Evolutionary conservation across 2,797 vertebrate genomes (phyloP).

Genomic region (Anguilla megastoma): DNA sequence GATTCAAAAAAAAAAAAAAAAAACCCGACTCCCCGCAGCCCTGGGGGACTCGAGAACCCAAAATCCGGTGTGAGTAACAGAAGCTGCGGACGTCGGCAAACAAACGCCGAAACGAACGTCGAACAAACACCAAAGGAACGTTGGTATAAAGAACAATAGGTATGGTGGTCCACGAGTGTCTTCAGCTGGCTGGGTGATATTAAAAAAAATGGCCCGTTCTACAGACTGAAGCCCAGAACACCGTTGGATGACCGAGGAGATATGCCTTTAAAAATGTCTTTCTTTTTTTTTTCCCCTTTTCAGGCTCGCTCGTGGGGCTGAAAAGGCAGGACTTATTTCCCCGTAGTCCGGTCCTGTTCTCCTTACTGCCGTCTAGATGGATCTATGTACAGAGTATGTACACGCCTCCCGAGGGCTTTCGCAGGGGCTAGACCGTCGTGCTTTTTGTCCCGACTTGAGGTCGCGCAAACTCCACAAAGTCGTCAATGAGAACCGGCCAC

Average conservation of each 20-base stretch:
- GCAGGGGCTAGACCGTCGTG: constrained; percentile 21
- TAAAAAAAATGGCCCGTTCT: constrained; percentile 81
- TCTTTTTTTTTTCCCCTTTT: constrained; percentile 77
- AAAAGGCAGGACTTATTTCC: constrained; percentile 85
- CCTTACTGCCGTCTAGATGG: not conserved
- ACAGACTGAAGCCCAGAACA: constrained; percentile 87
- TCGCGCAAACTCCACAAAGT: constrained; percentile 95
- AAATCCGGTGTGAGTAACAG: constrained; percentile 62
- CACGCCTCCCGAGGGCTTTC: not conserved
- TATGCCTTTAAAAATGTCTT: constrained; percentile 91
- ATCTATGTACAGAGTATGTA: constrained; percentile 28
- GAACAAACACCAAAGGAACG: constrained; percentile 66
- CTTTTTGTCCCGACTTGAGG: constrained; percentile 58
- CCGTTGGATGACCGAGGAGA: constrained; percentile 83
- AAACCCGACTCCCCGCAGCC: not conserved
- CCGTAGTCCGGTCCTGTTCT: not conserved
- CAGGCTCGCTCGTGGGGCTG: constrained; percentile 82
- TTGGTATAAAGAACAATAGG: constrained; percentile 64
- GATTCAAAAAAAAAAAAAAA: too few species aligned
- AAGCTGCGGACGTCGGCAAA: constrained; percentile 69
- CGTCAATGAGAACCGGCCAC: constrained; percentile 96
- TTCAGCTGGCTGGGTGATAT: constrained; percentile 78
- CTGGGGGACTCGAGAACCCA: not conserved
- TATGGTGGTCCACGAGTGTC: constrained; percentile 68
- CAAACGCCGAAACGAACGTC: constrained; percentile 66